Evolutionary conservation across 2,113 vertebrate species (phyloP).

Genomic region (Dryoscopus gambensis): DNA sequence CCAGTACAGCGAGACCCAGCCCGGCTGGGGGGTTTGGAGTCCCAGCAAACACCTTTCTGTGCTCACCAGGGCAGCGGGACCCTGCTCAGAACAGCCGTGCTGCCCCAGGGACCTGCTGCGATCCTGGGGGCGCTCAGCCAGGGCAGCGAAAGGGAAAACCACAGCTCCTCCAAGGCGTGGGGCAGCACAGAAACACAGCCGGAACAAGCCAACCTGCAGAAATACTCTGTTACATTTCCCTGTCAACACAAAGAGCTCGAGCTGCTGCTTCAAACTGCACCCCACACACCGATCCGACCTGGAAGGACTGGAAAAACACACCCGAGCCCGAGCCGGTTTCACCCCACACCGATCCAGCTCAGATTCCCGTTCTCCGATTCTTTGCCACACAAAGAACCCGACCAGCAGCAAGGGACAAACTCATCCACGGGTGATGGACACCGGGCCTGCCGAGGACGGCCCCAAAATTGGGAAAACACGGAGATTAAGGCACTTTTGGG

Average conservation of each 20-base stretch:
- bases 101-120: background rate
- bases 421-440: fast-evolving
- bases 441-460: fast-evolving
- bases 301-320: background rate
- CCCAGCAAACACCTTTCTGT: background rate
- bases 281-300: background rate
- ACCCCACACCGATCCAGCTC: background rate
- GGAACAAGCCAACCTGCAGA: background rate
- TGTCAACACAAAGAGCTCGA: background rate
- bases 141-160: background rate
- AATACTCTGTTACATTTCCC: background rate
- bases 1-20: background rate
- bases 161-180: background rate
- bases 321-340: background rate
- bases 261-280: background rate
- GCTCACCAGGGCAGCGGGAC: background rate
- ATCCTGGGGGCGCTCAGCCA: too few relatives aligned
- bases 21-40: fast-evolving
- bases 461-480: fast-evolving
- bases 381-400: background rate
- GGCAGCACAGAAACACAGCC: background rate
- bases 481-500: fast-evolving
- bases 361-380: background rate
- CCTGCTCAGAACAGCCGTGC: background rate
- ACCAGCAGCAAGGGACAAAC: fast-evolving